Conservation (phyloP, 2,113 vertebrate species). For the Natator depressus region DNA sequence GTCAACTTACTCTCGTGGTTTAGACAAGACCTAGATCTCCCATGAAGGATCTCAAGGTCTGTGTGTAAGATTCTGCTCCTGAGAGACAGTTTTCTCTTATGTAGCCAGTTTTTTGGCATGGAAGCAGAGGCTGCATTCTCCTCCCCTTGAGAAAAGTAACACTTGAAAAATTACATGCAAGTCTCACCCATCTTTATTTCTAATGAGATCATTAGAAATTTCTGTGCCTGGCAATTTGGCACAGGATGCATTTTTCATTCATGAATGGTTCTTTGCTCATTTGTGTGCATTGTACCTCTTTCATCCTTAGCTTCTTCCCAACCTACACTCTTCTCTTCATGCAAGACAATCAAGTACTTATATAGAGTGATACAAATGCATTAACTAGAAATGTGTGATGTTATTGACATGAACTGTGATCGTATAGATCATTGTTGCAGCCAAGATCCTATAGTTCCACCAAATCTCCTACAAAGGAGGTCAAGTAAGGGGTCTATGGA, state of each 20-base stretch:
- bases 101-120: neutral
- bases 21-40: neutral
- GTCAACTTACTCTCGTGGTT: too few relatives aligned
- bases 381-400: neutral
- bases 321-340: neutral
- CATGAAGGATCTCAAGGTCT: neutral
- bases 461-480: too few relatives aligned
- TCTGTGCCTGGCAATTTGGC: neutral
- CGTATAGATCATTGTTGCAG: too few relatives aligned
- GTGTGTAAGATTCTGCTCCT: neutral
- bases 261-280: neutral
- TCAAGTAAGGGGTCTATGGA: too few relatives aligned
- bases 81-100: neutral
- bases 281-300: neutral
- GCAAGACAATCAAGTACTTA: neutral
- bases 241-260: neutral
- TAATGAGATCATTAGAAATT: neutral
- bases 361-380: neutral
- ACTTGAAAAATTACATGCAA: neutral
- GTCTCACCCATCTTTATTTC: neutral
- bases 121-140: neutral
- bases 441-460: too few relatives aligned
- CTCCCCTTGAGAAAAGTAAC: neutral
- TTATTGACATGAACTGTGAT: too few relatives aligned
- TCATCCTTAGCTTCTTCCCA: neutral